These are phyloP conservation scores for Phrynocephalus vlangalii DNA, from an alignment of 2,797 vertebrate genomes.

Conservation along the genomic window DNA sequence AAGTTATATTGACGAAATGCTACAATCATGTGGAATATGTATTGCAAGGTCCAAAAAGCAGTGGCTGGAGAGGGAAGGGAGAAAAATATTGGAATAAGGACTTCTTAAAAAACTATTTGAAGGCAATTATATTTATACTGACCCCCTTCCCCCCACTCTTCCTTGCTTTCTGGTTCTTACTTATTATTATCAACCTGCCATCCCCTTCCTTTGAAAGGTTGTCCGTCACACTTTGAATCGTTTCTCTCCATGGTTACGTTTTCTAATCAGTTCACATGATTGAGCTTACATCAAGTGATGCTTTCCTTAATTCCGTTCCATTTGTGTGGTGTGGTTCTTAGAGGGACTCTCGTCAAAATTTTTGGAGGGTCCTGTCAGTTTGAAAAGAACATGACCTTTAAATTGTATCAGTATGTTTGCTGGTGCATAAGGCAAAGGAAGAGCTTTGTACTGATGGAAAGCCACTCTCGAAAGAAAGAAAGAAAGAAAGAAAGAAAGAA, in stretches of 20 bases:
- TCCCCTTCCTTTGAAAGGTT: slow-evolving; percentile 78
- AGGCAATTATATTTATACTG: slow-evolving; percentile 79
- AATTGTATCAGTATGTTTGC: slow-evolving; percentile 99
- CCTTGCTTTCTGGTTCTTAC: slow-evolving; percentile 67
- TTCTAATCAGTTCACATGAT: slow-evolving; percentile 91
- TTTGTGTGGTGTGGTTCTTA: slow-evolving; percentile 85
- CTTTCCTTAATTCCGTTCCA: slow-evolving; percentile 90
- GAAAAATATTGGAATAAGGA: slow-evolving; percentile 40
- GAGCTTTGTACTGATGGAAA: slow-evolving; percentile 91
- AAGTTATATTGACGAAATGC: slow-evolving; percentile 31
- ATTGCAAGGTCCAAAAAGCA: slow-evolving; percentile 26
- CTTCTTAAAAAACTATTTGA: slow-evolving; percentile 50
- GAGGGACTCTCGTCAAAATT: slow-evolving; percentile 96
- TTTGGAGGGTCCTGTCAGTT: slow-evolving; percentile 97
- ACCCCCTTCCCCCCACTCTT: slow-evolving; percentile 60
- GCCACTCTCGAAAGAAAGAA: no score
- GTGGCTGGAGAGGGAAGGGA: neutral
- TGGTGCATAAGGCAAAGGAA: slow-evolving; percentile 94
- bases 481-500: no score
- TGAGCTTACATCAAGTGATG: slow-evolving; percentile 84
- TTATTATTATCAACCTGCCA: slow-evolving; percentile 76
- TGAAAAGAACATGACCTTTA: slow-evolving; percentile 99
- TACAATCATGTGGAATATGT: neutral
- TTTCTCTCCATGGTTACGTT: slow-evolving; percentile 77
- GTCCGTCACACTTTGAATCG: slow-evolving; percentile 74